Conservation (phyloP, 35 echinoderm and acorn worm species). For the Ophioderma brevispina region DNA sequence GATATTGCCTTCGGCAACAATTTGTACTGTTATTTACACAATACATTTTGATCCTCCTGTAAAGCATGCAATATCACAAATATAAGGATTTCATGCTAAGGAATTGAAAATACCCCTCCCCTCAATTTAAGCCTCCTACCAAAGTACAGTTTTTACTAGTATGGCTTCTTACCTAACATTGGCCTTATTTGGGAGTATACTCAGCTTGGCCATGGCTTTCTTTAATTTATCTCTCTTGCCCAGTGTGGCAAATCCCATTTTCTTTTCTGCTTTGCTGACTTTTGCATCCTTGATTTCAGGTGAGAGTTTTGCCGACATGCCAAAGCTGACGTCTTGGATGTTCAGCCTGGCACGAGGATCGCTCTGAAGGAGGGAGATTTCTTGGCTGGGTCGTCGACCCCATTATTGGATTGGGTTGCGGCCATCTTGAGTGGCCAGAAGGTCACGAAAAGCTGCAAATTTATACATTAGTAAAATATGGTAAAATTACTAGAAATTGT, state of each 20-base stretch:
- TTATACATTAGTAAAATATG: neutral
- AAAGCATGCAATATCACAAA: too few relatives aligned
- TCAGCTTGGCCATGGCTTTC: constrained; percentile 95
- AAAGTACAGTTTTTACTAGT: too few relatives aligned
- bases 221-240: constrained; percentile 84
- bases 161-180: constrained; percentile 90
- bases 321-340: constrained; percentile 72
- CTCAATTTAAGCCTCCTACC: too few relatives aligned
- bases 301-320: constrained; percentile 44
- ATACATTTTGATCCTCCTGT: too few relatives aligned
- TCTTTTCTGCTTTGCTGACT: constrained; percentile 68
- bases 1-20: too few relatives aligned
- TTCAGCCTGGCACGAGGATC: constrained; percentile 88
- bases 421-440: constrained; percentile 92
- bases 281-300: constrained; percentile 90
- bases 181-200: constrained; percentile 94
- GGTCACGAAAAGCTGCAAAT: constrained; percentile 85
- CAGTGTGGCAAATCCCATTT: constrained; percentile 65
- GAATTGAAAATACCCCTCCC: too few relatives aligned
- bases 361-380: constrained; percentile 83
- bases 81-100: too few relatives aligned
- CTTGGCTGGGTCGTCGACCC: constrained; percentile 79
- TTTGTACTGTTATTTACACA: too few relatives aligned
- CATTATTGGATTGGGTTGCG: constrained; percentile 51
- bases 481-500: too few relatives aligned